phyloP scores from a whole-genome alignment of 2,888 invertebrate genomes.

The Hybos culiciformis region DNA sequence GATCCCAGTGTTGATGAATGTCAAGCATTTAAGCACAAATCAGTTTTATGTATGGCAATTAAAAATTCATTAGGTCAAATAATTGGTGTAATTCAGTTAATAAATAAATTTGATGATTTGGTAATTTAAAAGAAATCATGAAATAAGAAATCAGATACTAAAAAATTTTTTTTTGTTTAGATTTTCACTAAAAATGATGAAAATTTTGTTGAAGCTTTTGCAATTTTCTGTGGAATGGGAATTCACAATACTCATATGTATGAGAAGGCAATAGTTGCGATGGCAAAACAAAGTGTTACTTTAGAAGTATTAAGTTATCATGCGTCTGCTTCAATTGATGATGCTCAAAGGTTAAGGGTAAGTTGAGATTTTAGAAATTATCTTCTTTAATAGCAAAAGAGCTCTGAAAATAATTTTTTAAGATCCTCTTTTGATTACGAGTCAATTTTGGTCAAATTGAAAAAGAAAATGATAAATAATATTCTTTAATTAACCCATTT shows the following conservation, averaged over 20 bases:
- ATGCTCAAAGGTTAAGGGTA: constrained; percentile 74
- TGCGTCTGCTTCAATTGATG: constrained; percentile 80
- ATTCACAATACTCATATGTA: constrained; percentile 97
- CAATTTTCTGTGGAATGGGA: constrained; percentile 95
- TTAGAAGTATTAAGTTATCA: constrained; percentile 88
- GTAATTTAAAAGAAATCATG: constrained; percentile 17
- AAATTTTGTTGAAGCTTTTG: constrained; percentile 93
- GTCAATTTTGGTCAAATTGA: too few species aligned
- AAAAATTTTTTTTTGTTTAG: constrained; percentile 14
- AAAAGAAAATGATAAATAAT: too few species aligned
- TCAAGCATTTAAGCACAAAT: constrained; percentile 71
- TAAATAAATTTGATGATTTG: constrained; percentile 85
- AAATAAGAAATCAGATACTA: not conserved
- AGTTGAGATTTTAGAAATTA: too few species aligned
- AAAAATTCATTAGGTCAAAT: constrained; percentile 85
- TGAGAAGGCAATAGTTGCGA: constrained; percentile 86
- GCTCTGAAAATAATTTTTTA: too few species aligned
- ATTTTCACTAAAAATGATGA: constrained; percentile 91
- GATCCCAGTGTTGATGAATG: constrained; percentile 76
- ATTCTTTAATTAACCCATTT: too few species aligned
- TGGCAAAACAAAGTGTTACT: constrained; percentile 93
- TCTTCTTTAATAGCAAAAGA: too few species aligned
- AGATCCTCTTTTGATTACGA: too few species aligned
- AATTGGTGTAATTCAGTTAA: constrained; percentile 82
- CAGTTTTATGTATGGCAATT: constrained; percentile 90